Percentiles rank a stretch among this genome's conserved stretches.
Evolutionary conservation across 2,888 invertebrate genomes (phyloP).

Genomic region (Amaurobius ferox): DNA sequence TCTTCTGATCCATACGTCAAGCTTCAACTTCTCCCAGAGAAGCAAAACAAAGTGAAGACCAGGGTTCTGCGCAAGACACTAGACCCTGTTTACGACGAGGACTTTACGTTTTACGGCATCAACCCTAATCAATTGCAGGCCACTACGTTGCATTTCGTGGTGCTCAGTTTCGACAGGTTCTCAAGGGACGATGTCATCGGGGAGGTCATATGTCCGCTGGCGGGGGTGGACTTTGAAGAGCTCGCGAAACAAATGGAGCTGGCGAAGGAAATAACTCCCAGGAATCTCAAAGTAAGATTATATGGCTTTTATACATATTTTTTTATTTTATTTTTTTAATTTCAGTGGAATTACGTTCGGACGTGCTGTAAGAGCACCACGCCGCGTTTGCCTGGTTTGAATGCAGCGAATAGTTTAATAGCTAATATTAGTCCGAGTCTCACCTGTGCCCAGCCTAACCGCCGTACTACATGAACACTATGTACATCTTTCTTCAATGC

Average conservation of each 20-base stretch:
- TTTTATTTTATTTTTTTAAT: too few species aligned
- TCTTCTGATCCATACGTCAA: slow-evolving; percentile 98
- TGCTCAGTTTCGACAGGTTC: slow-evolving; percentile 96
- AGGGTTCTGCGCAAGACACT: slow-evolving; percentile 96
- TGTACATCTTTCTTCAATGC: too few species aligned
- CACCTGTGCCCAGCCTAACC: too few species aligned
- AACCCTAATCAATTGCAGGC: slow-evolving; percentile 89
- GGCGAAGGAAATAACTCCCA: slow-evolving; percentile 91
- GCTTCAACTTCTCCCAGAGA: slow-evolving; percentile 96
- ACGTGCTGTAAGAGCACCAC: too few species aligned
- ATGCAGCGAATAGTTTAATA: too few species aligned
- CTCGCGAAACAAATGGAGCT: slow-evolving; percentile 84
- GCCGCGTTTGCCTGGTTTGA: too few species aligned
- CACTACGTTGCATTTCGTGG: slow-evolving; percentile 92
- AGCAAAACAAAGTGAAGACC: slow-evolving; percentile 97
- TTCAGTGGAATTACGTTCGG: too few species aligned
- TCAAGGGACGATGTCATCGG: slow-evolving; percentile 99
- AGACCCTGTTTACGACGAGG: slow-evolving; percentile 98
- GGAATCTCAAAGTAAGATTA: slow-evolving; percentile 89
- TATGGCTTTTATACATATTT: too few species aligned
- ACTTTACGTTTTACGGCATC: slow-evolving; percentile 98
- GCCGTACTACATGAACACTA: too few species aligned
- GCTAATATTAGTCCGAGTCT: too few species aligned
- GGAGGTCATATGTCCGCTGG: slow-evolving; percentile 87
- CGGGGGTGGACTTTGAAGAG: slow-evolving; percentile 74